These are phyloP conservation scores for Vespertilio murinus DNA, from an alignment of 2,797 vertebrate genomes.

Conservation along the genomic window DNA sequence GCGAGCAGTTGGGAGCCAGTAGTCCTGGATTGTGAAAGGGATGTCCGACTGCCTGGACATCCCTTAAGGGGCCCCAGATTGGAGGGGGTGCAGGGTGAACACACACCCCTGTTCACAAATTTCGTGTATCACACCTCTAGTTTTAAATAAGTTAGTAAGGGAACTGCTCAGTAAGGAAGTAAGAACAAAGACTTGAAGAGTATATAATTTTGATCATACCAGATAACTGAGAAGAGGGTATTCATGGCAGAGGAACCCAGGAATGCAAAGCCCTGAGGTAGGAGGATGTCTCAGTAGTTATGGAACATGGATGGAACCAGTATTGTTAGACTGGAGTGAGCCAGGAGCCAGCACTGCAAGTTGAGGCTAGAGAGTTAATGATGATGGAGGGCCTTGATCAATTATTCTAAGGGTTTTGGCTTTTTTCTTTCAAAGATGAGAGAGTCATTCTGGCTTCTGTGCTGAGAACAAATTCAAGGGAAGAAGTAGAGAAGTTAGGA, in stretches of 20 bases:
- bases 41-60: too few species aligned
- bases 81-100: too few species aligned
- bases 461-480: neutral
- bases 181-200: neutral
- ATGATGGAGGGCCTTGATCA: neutral
- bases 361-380: neutral
- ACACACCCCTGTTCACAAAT: too few species aligned
- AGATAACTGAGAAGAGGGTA: neutral
- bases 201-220: neutral
- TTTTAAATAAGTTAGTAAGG: neutral
- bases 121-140: too few species aligned
- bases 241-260: neutral
- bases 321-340: neutral
- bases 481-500: neutral
- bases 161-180: neutral
- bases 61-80: too few species aligned
- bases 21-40: too few species aligned
- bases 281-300: neutral
- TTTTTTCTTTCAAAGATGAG: neutral
- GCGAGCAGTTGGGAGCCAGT: too few species aligned
- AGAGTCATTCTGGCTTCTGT: neutral
- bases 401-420: neutral
- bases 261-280: too few species aligned
- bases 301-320: neutral
- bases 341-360: neutral